Percentiles rank a stretch among this genome's conserved stretches.
phyloP scores from a whole-genome alignment of 2,113 vertebrate species.

The Tinamus guttatus region DNA sequence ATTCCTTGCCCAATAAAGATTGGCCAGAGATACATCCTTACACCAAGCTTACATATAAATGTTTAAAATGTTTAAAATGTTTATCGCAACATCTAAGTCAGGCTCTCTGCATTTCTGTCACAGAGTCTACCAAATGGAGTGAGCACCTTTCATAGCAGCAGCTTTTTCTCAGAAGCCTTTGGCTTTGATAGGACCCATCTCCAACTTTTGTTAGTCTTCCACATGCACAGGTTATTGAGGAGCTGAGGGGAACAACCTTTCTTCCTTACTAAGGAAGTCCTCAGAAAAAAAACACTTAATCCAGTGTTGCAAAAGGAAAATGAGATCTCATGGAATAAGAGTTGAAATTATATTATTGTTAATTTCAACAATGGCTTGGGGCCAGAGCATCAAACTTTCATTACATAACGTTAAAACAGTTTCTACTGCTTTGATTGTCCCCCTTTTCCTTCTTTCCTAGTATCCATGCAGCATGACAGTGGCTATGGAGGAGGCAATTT shows the following conservation, averaged over 20 bases:
- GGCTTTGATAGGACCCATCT: neutral
- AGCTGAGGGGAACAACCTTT: neutral
- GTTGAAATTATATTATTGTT: neutral
- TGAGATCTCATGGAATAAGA: neutral
- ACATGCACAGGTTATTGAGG: neutral
- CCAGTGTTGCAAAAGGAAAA: neutral
- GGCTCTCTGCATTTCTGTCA: neutral
- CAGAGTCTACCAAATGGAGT: neutral
- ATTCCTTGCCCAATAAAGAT: neutral
- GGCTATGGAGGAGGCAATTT: neutral
- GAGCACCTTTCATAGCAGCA: rapidly evolving
- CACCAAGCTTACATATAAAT: neutral
- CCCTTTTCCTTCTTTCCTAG: neutral
- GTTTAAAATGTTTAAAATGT: neutral
- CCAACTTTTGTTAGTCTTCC: neutral
- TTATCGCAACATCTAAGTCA: neutral
- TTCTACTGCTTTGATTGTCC: neutral
- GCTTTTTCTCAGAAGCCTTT: neutral
- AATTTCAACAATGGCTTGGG: neutral
- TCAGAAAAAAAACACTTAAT: neutral
- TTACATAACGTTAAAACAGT: neutral
- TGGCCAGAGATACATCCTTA: neutral
- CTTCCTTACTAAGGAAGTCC: neutral
- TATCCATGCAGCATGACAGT: neutral
- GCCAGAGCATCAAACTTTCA: constrained; percentile 20